phyloP scores from a whole-genome alignment of 2,113 vertebrate genomes.

The Turdus rufiventris region DNA sequence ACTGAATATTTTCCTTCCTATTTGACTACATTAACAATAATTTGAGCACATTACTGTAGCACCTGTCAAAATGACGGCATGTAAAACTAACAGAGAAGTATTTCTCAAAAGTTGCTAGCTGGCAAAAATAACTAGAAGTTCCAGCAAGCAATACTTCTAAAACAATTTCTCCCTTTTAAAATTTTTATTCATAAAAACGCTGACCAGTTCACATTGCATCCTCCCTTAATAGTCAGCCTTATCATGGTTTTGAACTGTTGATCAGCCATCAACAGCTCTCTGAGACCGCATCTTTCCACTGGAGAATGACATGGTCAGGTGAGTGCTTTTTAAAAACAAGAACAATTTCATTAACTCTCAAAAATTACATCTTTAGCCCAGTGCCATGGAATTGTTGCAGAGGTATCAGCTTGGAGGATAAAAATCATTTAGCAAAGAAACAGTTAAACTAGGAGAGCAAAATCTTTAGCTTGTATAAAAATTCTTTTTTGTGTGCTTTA shows the following conservation, averaged over 20 bases:
- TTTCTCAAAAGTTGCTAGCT: not conserved
- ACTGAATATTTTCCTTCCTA: not conserved
- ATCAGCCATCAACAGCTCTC: not conserved
- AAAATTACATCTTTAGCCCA: not conserved
- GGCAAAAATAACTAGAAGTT: not conserved
- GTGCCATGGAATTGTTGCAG: not conserved
- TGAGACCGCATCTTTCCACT: not conserved
- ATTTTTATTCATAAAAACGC: not conserved
- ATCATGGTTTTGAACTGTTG: not conserved
- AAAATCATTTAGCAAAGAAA: not conserved
- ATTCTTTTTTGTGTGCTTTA: not conserved
- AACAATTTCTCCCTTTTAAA: not conserved
- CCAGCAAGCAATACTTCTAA: not conserved
- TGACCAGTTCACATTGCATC: not conserved
- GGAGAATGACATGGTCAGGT: not conserved
- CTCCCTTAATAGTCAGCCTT: not conserved
- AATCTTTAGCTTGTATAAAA: not conserved
- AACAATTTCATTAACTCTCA: not conserved
- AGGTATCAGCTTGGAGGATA: not conserved
- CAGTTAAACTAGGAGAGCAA: not conserved
- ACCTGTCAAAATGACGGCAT: not conserved
- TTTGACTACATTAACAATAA: constrained; percentile 7
- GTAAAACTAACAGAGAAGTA: not conserved
- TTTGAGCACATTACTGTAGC: not conserved
- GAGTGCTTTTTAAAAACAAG: not conserved